phyloP scores from a whole-genome alignment of 2,888 invertebrate species.

The Scaptomyza cyrtandrae region DNA sequence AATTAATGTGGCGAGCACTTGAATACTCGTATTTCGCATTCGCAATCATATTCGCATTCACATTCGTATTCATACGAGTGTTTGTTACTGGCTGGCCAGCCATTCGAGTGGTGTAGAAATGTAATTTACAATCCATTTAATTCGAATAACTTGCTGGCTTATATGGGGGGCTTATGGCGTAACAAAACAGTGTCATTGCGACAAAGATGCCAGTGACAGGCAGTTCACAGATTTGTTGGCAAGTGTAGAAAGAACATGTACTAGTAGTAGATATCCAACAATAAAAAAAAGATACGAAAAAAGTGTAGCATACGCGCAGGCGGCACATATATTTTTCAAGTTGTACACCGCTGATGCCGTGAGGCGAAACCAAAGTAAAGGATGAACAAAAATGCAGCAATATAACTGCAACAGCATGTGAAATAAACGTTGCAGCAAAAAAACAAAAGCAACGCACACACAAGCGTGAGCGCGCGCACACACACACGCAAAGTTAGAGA shows the following conservation, averaged over 20 bases:
- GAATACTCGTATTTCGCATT: slow-evolving; percentile 20
- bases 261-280: background rate
- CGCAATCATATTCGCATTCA: slow-evolving; percentile 11
- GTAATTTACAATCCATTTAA: slow-evolving; percentile 71
- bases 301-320: slow-evolving; percentile 69
- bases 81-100: slow-evolving; percentile 41
- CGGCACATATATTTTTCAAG: slow-evolving; percentile 29
- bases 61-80: slow-evolving; percentile 20
- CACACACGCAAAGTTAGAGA: slow-evolving; percentile 28
- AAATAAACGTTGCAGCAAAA: slow-evolving; percentile 44
- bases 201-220: slow-evolving; percentile 34
- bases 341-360: slow-evolving; percentile 3
- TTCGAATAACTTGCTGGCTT: slow-evolving; percentile 55
- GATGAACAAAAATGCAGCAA: slow-evolving; percentile 45
- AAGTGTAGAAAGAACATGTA: slow-evolving; percentile 30
- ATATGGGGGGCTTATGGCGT: slow-evolving; percentile 15
- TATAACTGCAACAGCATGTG: slow-evolving; percentile 52
- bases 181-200: slow-evolving; percentile 29
- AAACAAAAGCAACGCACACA: slow-evolving; percentile 16
- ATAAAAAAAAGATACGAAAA: slow-evolving; percentile 26
- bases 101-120: slow-evolving; percentile 39
- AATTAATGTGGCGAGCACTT: slow-evolving; percentile 39
- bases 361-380: slow-evolving; percentile 26
- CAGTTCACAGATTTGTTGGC: slow-evolving; percentile 48
- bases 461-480: slow-evolving; percentile 1